Conservation (phyloP, 2,113 vertebrate genomes). For the Puma concolor region DNA sequence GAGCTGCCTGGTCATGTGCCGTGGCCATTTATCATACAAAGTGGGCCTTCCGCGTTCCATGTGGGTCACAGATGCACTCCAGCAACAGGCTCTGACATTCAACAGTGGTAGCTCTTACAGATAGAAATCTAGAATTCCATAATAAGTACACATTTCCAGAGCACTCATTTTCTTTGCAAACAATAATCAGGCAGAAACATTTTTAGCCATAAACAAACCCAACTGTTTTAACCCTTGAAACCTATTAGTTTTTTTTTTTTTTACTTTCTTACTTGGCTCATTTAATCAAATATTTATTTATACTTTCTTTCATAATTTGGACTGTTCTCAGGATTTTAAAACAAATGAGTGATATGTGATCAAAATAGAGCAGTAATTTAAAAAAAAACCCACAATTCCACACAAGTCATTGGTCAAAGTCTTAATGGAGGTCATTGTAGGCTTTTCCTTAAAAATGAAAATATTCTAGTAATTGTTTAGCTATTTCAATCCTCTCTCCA, state of each 20-base stretch:
- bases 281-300: not conserved
- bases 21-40: not conserved
- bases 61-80: not conserved
- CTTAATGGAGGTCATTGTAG: not conserved
- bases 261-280: not conserved
- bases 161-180: not conserved
- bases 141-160: not conserved
- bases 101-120: not conserved
- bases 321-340: slow-evolving; percentile 11
- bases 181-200: not conserved
- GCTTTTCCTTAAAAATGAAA: not conserved
- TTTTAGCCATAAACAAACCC: not conserved
- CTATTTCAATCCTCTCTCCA: not conserved
- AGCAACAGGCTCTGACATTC: accelerated
- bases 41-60: no score
- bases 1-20: not conserved
- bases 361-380: not conserved
- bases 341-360: not conserved
- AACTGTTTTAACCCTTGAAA: not conserved
- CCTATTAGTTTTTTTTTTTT: not conserved
- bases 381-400: not conserved
- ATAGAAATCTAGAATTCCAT: not conserved
- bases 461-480: not conserved
- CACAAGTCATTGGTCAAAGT: not conserved
- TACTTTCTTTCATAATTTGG: not conserved